Evolutionary conservation across 2,113 vertebrate genomes (phyloP).

Genomic region (Upupa epops): DNA sequence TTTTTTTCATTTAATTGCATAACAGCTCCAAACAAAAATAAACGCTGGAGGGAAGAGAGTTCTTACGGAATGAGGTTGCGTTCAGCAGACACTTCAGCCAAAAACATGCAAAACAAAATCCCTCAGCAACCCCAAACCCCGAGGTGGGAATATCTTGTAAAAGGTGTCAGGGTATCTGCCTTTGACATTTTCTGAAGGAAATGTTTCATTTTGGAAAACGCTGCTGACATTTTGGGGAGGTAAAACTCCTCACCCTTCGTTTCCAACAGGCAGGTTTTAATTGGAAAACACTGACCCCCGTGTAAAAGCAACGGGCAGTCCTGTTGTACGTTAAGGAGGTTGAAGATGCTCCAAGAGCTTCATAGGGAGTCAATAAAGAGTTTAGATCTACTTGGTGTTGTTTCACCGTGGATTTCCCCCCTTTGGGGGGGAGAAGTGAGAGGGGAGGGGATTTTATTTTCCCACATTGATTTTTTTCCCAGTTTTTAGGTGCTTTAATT

Average conservation of each 20-base stretch:
- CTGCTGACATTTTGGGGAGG: constrained; percentile 18
- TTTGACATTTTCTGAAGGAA: background rate
- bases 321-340: background rate
- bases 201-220: constrained; percentile 32
- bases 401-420: background rate
- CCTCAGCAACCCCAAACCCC: too few species aligned
- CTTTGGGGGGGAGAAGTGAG: background rate
- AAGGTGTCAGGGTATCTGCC: constrained; percentile 25
- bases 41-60: background rate
- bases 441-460: background rate
- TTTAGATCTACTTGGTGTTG: background rate
- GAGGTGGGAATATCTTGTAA: background rate
- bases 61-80: background rate
- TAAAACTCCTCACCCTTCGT: constrained; percentile 1
- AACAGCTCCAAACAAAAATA: background rate
- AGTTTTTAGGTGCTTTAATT: background rate
- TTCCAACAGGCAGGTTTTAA: background rate
- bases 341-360: background rate
- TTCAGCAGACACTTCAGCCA: background rate
- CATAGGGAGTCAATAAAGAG: background rate
- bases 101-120: background rate
- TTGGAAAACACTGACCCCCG: background rate
- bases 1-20: background rate
- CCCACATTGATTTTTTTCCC: background rate
- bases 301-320: background rate